A percentile compares a stretch with the other conserved stretches of the same genome.
phyloP scores from a whole-genome alignment of 2,113 vertebrate genomes.

The Callipepla squamata region DNA sequence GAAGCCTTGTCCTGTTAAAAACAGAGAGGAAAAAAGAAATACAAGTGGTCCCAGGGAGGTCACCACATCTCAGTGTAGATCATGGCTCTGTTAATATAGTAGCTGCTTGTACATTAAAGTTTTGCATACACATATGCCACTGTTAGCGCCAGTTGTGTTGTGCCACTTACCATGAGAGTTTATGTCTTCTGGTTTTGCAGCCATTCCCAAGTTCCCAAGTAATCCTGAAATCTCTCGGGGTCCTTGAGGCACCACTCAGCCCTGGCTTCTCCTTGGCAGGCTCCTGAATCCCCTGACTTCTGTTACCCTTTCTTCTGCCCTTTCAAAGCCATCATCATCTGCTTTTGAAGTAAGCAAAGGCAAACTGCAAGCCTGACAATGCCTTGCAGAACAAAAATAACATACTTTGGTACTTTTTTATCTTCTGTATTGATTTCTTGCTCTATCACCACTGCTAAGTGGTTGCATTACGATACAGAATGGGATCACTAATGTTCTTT shows the following conservation, averaged over 20 bases:
- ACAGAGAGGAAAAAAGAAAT: not conserved
- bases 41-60: not conserved
- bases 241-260: rapidly evolving
- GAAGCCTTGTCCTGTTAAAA: not conserved
- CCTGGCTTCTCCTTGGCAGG: not conserved
- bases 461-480: conserved; percentile 20
- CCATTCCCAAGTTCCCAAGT: not conserved
- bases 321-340: not conserved
- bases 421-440: conserved; percentile 45
- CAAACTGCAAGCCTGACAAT: not conserved
- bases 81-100: not conserved
- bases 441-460: conserved; percentile 10
- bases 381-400: conserved; percentile 37
- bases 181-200: not conserved
- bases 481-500: not conserved
- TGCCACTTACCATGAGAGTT: not conserved
- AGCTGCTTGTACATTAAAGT: not conserved
- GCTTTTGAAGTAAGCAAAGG: not conserved
- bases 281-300: not conserved
- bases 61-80: not conserved
- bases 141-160: not conserved
- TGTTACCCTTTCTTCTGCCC: not conserved
- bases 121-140: not conserved
- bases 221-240: not conserved
- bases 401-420: not conserved